Evolutionary conservation across 2,797 vertebrate species (phyloP), one percentile per base, ranked within the genome.

Genomic region (Pseudochaenichthys georgianus): DNA sequence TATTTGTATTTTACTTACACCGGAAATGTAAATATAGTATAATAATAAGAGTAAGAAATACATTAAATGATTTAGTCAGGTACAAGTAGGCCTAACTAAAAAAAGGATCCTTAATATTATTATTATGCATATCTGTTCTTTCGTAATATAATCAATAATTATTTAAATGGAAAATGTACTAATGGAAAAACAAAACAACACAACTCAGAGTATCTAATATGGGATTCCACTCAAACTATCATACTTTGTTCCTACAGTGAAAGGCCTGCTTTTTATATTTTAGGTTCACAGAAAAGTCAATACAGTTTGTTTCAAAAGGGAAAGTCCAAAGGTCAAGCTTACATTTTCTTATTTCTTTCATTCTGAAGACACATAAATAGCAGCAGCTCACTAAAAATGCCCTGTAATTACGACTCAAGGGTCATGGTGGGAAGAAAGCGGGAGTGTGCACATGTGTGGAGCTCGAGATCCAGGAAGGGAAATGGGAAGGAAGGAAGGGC

Each of bases 391-490:
- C 23, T 46, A 73, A 72, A 85, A 68, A 70, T 16, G 21, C 62
- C 62, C 70, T 77, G 57, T 90, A 86, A 88, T 91, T 81, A 88
- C 75, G 13, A 78, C 19, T 77, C 48, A 57, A 60, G 13, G 46
- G 71, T 73, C 72, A 83, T 53, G 9, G 72, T 83, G 73, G 79
- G 54, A 75, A 87, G 73, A 68, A 71, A 67, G 58, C 81, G 78
- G 74, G 84, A 67, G 78, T 83, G 61, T 57, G 54, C 23, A 50
- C 67, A 66, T 57, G 64, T 77, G 61, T 69, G 34, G 34, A 73
- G 50, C 11, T 1, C 60, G n/a, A 19, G 52, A 81, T 64, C 41
- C 47, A 58, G 47, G 11, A 31, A 80, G 43, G 81, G 62, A 81
- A 62, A 77, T 73, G 63, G 73, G 73, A 73, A 72, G 68, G 77